phyloP scores from a whole-genome alignment of 2,797 vertebrate species.

The Euthynnus affinis region DNA sequence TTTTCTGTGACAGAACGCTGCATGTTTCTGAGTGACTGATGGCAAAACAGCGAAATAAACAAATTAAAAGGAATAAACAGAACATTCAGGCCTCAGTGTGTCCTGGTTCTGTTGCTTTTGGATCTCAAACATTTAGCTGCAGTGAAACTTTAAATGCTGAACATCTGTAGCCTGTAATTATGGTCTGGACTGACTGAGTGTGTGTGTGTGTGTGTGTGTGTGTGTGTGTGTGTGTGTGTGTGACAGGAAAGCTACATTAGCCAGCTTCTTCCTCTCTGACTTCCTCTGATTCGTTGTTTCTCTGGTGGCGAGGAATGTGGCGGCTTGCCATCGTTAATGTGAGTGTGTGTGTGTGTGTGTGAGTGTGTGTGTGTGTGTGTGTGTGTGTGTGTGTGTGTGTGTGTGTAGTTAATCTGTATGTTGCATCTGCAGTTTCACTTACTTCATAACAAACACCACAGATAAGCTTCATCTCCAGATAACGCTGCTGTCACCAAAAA shows the following conservation, averaged over 20 bases:
- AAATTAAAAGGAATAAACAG: too few relatives aligned
- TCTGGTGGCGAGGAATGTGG: conserved; percentile 50
- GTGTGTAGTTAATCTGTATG: conserved; percentile 1
- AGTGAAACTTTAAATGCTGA: conserved; percentile 54
- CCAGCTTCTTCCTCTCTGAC: conserved; percentile 64
- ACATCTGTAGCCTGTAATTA: conserved; percentile 70
- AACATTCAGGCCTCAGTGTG: too few relatives aligned
- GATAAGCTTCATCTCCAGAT: conserved; percentile 7
- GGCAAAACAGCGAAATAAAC: too few relatives aligned
- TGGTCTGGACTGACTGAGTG: conserved; percentile 50
- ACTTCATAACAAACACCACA: conserved; percentile 39
- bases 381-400: conserved; percentile 2
- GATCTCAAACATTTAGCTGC: conserved; percentile 30
- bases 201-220: conserved; percentile 5
- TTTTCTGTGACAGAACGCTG: too few relatives aligned
- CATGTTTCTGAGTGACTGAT: too few relatives aligned
- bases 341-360: conserved; percentile 22
- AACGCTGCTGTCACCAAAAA: not conserved
- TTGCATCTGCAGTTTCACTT: conserved; percentile 14
- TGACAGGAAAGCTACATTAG: conserved; percentile 68
- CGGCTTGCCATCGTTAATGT: conserved; percentile 30
- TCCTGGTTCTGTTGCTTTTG: not conserved
- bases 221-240: conserved; percentile 35
- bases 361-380: not conserved
- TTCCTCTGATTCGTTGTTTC: conserved; percentile 65